Conservation (phyloP, 2,113 vertebrate genomes). For the Argyrosomus japonicus region DNA sequence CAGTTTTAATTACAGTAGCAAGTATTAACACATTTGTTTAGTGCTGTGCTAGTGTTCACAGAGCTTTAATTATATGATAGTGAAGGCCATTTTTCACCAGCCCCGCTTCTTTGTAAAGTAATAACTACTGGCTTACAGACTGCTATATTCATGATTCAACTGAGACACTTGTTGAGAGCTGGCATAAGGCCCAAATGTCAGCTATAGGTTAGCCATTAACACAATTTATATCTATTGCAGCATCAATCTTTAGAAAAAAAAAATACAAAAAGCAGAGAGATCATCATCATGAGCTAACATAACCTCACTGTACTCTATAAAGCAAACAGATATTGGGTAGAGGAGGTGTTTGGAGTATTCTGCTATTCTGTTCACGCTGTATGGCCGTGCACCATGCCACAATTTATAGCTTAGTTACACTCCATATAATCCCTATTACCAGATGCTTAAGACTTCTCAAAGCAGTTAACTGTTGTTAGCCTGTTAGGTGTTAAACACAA, state of each 20-base stretch:
- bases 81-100: slow-evolving; percentile 65
- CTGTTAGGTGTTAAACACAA: slow-evolving; percentile 70
- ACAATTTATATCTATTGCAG: slow-evolving; percentile 42
- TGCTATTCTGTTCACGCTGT: slow-evolving; percentile 60
- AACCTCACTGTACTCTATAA: slow-evolving; percentile 6
- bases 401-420: slow-evolving; percentile 78
- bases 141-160: slow-evolving; percentile 55
- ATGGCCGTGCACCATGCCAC: slow-evolving; percentile 47
- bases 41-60: slow-evolving; percentile 60
- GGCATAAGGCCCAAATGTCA: slow-evolving; percentile 30
- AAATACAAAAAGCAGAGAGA: slow-evolving; percentile 18
- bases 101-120: slow-evolving; percentile 59
- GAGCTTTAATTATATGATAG: slow-evolving; percentile 70
- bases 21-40: slow-evolving; percentile 75
- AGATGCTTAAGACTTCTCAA: slow-evolving; percentile 76
- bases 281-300: not conserved
- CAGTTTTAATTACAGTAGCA: slow-evolving; percentile 73
- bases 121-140: slow-evolving; percentile 61
- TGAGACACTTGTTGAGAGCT: slow-evolving; percentile 50
- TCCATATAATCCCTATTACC: slow-evolving; percentile 79
- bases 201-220: slow-evolving; percentile 14
- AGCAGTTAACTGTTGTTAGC: slow-evolving; percentile 72
- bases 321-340: slow-evolving; percentile 25
- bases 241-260: slow-evolving; percentile 17
- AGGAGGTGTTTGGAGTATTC: slow-evolving; percentile 43